These are phyloP conservation scores for Aramus guarauna DNA, from an alignment of 2,113 vertebrate species.

Conservation along the genomic window DNA sequence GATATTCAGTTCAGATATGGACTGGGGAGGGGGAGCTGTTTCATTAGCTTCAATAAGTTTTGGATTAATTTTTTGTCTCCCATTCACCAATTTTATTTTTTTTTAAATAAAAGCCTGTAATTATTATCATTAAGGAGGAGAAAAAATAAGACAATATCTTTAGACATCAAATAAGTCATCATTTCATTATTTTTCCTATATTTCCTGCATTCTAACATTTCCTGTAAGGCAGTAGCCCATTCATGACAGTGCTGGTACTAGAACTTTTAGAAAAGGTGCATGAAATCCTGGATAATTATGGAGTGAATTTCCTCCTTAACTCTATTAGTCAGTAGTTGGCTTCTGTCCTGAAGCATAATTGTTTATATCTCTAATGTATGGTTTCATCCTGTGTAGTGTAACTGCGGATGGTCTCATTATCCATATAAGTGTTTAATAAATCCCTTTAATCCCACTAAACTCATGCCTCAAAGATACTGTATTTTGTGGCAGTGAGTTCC, in stretches of 20 bases:
- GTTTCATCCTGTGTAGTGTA: slow-evolving; percentile 68
- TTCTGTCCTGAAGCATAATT: slow-evolving; percentile 69
- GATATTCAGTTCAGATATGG: not conserved
- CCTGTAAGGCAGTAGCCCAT: not conserved
- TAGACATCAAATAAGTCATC: not conserved
- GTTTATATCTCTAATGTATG: slow-evolving; percentile 72
- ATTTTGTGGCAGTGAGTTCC: slow-evolving; percentile 63
- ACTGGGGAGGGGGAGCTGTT: not conserved
- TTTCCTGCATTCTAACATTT: not conserved
- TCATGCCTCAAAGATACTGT: slow-evolving; percentile 67
- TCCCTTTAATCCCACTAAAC: slow-evolving; percentile 65
- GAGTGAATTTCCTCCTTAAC: slow-evolving; percentile 60
- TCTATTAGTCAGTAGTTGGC: slow-evolving; percentile 66
- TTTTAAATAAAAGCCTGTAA: not conserved
- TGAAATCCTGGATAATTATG: slow-evolving; percentile 54
- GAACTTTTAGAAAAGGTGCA: slow-evolving; percentile 44
- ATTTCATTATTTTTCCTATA: not conserved
- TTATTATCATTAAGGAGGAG: not conserved
- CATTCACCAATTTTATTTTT: not conserved
- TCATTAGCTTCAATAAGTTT: not conserved
- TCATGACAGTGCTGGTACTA: not conserved
- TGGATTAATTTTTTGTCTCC: not conserved
- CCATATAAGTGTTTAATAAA: slow-evolving; percentile 71
- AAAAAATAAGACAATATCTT: not conserved
- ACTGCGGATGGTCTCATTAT: slow-evolving; percentile 68